Conservation (phyloP, 1,140 invertebrate genomes). For the Drosophila ercepeae region DNA sequence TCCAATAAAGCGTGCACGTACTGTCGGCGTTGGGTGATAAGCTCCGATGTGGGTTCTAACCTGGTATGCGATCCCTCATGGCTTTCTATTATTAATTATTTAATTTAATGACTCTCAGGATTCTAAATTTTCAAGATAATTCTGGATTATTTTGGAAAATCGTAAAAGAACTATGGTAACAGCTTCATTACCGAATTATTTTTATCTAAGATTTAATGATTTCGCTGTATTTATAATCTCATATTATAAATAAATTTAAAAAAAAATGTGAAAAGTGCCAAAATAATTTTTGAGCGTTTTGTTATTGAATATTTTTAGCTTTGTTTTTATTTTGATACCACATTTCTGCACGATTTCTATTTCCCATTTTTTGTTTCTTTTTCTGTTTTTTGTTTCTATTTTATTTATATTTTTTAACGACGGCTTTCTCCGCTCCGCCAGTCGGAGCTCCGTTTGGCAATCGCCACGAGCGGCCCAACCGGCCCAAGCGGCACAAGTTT, state of each 20-base stretch:
- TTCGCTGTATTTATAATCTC: background rate
- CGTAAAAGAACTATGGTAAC: too few relatives aligned
- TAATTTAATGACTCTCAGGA: too few relatives aligned
- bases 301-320: slow-evolving; percentile 14
- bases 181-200: too few relatives aligned
- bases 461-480: slow-evolving; percentile 7
- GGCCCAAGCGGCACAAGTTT: background rate
- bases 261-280: background rate
- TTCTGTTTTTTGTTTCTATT: slow-evolving; percentile 19
- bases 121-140: too few relatives aligned
- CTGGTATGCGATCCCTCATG: background rate
- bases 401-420: slow-evolving; percentile 10
- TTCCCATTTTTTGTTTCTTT: slow-evolving; percentile 13
- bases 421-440: slow-evolving; percentile 32
- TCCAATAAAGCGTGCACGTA: background rate
- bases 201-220: too few relatives aligned
- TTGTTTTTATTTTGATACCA: slow-evolving; percentile 30
- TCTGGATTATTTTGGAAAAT: too few relatives aligned
- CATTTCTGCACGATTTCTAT: slow-evolving; percentile 57
- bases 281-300: slow-evolving; percentile 5
- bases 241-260: background rate
- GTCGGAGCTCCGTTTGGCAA: slow-evolving; percentile 36
- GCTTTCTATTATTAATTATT: background rate
- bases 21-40: slow-evolving; percentile 38
- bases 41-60: slow-evolving; percentile 27